These are phyloP conservation scores for Eledone cirrhosa DNA, from an alignment of 2,888 invertebrate genomes.

Conservation along the genomic window DNA sequence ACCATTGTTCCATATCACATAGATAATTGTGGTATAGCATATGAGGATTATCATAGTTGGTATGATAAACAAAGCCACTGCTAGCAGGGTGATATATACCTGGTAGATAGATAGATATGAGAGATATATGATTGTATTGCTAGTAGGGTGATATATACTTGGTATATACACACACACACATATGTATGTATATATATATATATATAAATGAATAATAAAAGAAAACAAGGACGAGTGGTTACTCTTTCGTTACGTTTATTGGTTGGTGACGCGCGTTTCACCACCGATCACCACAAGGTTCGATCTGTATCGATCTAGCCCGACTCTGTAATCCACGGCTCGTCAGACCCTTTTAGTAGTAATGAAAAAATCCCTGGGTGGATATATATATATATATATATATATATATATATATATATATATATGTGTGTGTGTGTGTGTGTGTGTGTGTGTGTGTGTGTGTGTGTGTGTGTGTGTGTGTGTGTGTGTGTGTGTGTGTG, in stretches of 20 bases:
- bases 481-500: background rate
- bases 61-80: conserved; percentile 80
- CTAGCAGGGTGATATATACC: conserved; percentile 81
- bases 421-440: background rate
- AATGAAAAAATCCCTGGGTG: background rate
- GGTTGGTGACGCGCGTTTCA: no score
- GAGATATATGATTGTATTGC: no score
- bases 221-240: no score
- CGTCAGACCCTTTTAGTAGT: no score
- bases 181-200: no score
- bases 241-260: no score
- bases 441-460: background rate
- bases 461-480: background rate
- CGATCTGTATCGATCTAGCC: no score
- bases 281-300: no score
- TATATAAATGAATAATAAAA: no score
- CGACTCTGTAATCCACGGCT: no score
- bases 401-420: background rate
- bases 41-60: conserved; percentile 88
- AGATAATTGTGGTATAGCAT: conserved; percentile 89
- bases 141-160: no score
- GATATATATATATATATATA: background rate
- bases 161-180: no score
- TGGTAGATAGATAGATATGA: conserved; percentile 65
- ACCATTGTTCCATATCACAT: conserved; percentile 80